A percentile compares a stretch with the other conserved stretches of the same genome.
Conservation (phyloP, 2,113 vertebrate genomes). For the Podarcis raffonei region DNA sequence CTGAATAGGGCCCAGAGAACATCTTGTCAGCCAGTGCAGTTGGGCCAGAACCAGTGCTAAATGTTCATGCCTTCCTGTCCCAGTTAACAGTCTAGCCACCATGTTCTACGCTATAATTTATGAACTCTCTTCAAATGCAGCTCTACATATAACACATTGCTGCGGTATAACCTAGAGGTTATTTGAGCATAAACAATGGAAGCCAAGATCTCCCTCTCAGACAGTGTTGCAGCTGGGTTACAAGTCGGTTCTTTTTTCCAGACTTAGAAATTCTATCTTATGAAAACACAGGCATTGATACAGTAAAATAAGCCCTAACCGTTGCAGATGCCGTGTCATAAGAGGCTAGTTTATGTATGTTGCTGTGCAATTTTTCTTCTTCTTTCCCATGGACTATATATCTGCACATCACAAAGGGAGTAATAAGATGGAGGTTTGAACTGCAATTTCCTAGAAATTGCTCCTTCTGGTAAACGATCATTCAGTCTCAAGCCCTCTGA, state of each 20-base stretch:
- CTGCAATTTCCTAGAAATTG: conserved; percentile 63
- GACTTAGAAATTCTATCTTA: neutral
- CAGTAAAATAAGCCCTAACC: neutral
- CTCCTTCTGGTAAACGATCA: conserved; percentile 55
- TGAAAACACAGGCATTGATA: neutral
- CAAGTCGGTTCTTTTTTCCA: neutral
- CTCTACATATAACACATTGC: too few species aligned
- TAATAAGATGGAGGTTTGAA: conserved; percentile 47
- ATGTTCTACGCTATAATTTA: too few species aligned
- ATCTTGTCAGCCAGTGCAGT: neutral
- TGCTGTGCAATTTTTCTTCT: neutral
- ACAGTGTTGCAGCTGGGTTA: too few species aligned
- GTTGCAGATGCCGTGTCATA: neutral
- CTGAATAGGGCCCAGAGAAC: neutral
- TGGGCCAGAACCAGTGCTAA: too few species aligned
- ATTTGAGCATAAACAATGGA: too few species aligned
- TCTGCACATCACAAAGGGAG: conserved; percentile 47
- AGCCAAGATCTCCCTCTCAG: too few species aligned
- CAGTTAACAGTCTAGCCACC: too few species aligned
- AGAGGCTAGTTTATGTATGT: neutral
- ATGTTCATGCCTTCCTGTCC: too few species aligned
- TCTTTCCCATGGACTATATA: neutral
- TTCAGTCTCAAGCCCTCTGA: conserved; percentile 56
- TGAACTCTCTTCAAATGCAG: too few species aligned
- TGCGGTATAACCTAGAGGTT: too few species aligned